Base-by-base conservation (phyloP, 1,140 invertebrate genomes). In the Drosophila serrata region DNA sequence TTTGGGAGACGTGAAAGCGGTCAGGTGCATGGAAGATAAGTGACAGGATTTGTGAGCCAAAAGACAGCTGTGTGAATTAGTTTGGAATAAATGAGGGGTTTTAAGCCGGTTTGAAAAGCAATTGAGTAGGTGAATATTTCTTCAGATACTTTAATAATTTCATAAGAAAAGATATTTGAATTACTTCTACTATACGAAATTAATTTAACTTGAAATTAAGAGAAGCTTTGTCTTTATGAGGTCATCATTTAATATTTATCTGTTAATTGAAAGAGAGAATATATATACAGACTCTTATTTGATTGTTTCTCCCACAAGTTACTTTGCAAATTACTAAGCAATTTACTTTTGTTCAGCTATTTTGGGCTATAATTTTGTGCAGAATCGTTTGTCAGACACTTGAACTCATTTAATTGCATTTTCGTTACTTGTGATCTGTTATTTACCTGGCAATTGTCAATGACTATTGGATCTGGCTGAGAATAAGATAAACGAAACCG, bases 1-100 rank as follows among this genome's bases (percentile, higher is more conserved):
- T 81, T 55, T 72, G 67, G 48, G 29, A 63, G 81, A 59, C 73
- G 75, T 78, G 73, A 67, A 67, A 33, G 76, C 60, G 53, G 61
- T 75, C 60, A 74, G 70, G 69, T 63, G 70, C 29, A 68, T 22
- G 45, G 42, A 2, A 37, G 56, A 59, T 78, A 72, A 78, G 45
- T 57, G 64, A 70, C 75, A 51, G 51, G 67, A 70, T 58, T 72
- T 70, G 35, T 22, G 42, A 48, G 42, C 37, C 43, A 39, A 56
- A 56, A 39, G 68, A 24, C 65, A 48, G 51, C 19, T 70, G 12
- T 35, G 31, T 19, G 60, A 51, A 69, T 70, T 40, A 17, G 42
- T n/a, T 29, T 22, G 17, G 37, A 40, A 22, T 37, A 8, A 24
- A 6, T 8, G 2, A 24, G 45, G 15, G 33, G 6, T 15, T 35